Base-by-base conservation (phyloP, 2,113 vertebrate species). In the Callipepla californica region DNA sequence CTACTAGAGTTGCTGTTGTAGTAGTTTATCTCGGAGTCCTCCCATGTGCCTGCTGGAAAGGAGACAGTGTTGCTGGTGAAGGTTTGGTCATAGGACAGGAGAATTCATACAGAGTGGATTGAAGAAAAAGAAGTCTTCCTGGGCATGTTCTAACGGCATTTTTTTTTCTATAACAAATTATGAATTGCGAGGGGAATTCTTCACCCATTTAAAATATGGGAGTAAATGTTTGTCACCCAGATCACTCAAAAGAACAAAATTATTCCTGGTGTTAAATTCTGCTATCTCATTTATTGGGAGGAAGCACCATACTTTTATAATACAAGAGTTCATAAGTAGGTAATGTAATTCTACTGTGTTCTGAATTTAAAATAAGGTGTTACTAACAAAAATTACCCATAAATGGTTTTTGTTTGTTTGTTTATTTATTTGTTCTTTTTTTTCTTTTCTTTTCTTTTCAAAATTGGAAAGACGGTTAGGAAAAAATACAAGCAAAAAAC, bases 261-360 rank as follows among this genome's bases (percentile, higher is more conserved):
- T 20, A 9, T 61, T 19, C 51, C 25, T 6, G 1, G 32, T 75
- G 38, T 3, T 55, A 40, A 38, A 17, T 75, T 72, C 78, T 80
- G 30, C 32, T 38, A 0, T 50, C 36, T 62, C 7, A 3, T 58
- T 80, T 30, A 20, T 21, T 0, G 2, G 44, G 68, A 23, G 40
- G 34, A 55, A 80, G 13, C 32, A 59, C 4, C 26, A 32, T 42
- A 38, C 18, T 53, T 68, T 51, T 13, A 5, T 22, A 34, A 20
- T 2, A 8, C 0, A 0, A 1, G n/a, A 67, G 23, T 28, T 83
- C 72, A 51, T 67, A 7, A n/a, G 16, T 20, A 57, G 13, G 11
- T 62, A 1, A 0, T 34, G 8, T 19, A 5, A 8, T 34, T 63
- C 53, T 53, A 17, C 47, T 55, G 5, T 11, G 19, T 38, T 47